These are phyloP conservation scores for Ylistrum balloti DNA, from an alignment of 1,140 invertebrate genomes.

Conservation along the genomic window DNA sequence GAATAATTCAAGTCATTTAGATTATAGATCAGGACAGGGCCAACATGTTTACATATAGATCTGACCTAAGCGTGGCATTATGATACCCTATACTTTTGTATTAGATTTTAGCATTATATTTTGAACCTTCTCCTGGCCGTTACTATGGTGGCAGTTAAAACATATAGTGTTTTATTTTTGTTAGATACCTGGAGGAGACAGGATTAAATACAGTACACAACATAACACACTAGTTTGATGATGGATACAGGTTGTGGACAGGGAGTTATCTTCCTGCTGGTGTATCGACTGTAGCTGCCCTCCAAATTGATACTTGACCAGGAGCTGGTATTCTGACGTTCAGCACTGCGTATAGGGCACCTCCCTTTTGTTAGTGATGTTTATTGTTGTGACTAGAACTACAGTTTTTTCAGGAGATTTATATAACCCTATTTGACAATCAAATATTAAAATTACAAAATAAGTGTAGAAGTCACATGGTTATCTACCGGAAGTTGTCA, in stretches of 20 bases:
- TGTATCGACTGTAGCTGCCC: not conserved
- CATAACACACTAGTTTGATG: not conserved
- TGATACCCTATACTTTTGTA: not conserved
- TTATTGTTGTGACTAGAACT: not conserved
- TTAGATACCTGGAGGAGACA: not conserved
- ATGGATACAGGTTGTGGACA: not conserved
- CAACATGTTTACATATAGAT: not conserved
- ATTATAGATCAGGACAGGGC: not conserved
- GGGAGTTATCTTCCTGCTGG: not conserved
- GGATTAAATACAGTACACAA: not conserved
- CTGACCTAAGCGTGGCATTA: not conserved
- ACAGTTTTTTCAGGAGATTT: not conserved
- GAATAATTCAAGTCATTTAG: conserved; percentile 30
- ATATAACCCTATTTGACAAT: conserved; percentile 18
- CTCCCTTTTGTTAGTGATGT: not conserved
- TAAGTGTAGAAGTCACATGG: not conserved
- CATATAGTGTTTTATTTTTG: not conserved
- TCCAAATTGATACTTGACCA: too few relatives aligned
- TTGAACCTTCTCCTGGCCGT: not conserved
- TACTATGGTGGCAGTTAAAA: not conserved
- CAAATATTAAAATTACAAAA: conserved; percentile 10
- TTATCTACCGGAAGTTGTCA: conserved; percentile 28
- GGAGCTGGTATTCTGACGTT: not conserved
- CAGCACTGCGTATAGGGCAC: conserved; percentile 36
- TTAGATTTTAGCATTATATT: not conserved